Evolutionary conservation across 35 echinoderm and acorn worm species (phyloP), one percentile per base, ranked within the genome.

Genomic region (Acanthaster planci): DNA sequence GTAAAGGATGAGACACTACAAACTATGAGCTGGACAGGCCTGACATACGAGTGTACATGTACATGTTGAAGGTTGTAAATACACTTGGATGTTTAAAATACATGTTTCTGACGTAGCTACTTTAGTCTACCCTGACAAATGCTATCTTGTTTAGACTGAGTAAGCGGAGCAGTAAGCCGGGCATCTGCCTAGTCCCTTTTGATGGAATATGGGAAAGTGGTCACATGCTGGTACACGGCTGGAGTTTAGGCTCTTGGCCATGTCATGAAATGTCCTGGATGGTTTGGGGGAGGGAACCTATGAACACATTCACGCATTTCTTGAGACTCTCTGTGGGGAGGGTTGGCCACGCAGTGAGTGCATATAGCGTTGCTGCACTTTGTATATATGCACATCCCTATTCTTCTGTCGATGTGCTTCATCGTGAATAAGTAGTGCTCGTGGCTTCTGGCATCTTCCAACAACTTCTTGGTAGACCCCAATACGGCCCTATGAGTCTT

Each of bases 131-230:
- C n/a, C n/a, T n/a, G n/a, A n/a, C n/a, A n/a, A n/a, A n/a, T n/a
- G n/a, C n/a, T n/a, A n/a, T n/a, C n/a, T n/a, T n/a, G n/a, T n/a
- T n/a, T n/a, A n/a, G n/a, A n/a, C n/a, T n/a, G n/a, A n/a, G n/a
- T n/a, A n/a, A n/a, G n/a, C n/a, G n/a, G n/a, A n/a, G 42, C 42
- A 47, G 2, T 12, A 32, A 29, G 5, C 23, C 57, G 79, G 34
- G 37, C 86, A 87, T n/a, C 86, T 52, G 4, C 86, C 86, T 14
- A 87, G 30, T 1, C 76, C 76, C 26, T 87, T 87, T 15, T 23
- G 38, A 29, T 55, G 76, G 21, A 87, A 77, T 0, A n/a, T 12
- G 22, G 76, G 86, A 9, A 87, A 19, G 39, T 79, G 27, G 3
- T 78, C 52, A 38, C 86, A 87, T 12, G 86, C 39, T 37, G 52